Percentiles rank a stretch among this genome's conserved stretches.
These are phyloP conservation scores for Barypeithes pellucidus DNA, from an alignment of 2,888 invertebrate species.

Conservation along the genomic window DNA sequence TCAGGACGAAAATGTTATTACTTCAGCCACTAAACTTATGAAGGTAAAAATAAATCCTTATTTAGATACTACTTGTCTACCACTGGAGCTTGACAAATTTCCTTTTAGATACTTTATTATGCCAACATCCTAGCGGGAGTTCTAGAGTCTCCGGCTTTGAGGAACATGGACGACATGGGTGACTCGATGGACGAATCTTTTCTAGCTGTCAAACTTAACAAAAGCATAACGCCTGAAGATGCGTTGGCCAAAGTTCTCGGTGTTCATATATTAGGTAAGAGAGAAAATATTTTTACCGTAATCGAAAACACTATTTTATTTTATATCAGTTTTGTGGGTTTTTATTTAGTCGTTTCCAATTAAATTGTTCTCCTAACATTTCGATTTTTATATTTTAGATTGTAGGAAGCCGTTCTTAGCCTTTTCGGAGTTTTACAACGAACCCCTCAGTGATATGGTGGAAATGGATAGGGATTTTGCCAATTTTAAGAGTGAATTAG, in stretches of 20 bases:
- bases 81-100: too few species aligned
- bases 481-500: constrained; percentile 83
- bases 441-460: constrained; percentile 91
- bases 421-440: constrained; percentile 95
- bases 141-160: constrained; percentile 78
- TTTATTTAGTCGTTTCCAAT: too few species aligned
- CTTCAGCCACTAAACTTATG: constrained; percentile 90
- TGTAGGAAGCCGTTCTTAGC: constrained; percentile 88
- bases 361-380: too few species aligned
- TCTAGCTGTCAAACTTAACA: constrained; percentile 64
- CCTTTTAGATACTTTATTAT: constrained; percentile 84
- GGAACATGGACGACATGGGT: constrained; percentile 74
- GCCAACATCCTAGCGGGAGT: constrained; percentile 91
- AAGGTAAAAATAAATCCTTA: constrained; percentile 74
- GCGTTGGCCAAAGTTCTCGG: constrained; percentile 83
- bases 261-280: constrained; percentile 70
- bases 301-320: too few species aligned
- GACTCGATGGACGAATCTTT: constrained; percentile 69
- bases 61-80: too few species aligned
- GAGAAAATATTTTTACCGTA: too few species aligned
- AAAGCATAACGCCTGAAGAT: constrained; percentile 72
- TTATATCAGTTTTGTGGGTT: too few species aligned
- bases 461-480: constrained; percentile 97
- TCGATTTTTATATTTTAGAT: constrained; percentile 78
- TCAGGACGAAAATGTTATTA: constrained; percentile 89